These are phyloP conservation scores for Chloropsis hardwickii DNA, from an alignment of 2,113 vertebrate genomes.

Conservation along the genomic window DNA sequence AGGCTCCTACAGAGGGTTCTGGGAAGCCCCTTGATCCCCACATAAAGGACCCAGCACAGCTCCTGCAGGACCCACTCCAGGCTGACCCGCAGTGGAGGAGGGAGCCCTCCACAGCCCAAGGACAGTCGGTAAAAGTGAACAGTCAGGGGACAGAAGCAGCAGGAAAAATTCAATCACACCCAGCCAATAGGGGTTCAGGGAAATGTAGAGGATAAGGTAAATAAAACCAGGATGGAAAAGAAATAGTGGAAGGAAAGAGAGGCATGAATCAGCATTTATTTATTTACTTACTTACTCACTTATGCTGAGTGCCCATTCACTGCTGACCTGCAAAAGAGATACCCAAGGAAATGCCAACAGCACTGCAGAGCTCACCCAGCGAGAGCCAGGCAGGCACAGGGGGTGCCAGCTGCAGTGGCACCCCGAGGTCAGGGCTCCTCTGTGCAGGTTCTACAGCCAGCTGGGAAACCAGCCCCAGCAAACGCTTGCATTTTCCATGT, in stretches of 20 bases:
- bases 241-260: not conserved
- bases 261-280: not conserved
- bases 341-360: not conserved
- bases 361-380: accelerated
- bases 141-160: not conserved
- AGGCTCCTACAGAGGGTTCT: not conserved
- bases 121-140: not conserved
- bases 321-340: not conserved
- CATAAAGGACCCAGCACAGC: not conserved
- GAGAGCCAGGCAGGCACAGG: accelerated
- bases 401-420: accelerated
- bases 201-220: not conserved
- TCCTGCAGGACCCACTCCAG: not conserved
- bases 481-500: accelerated
- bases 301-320: not conserved
- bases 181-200: not conserved
- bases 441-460: accelerated
- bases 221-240: not conserved
- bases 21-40: not conserved
- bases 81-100: not conserved
- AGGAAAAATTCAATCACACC: not conserved
- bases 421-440: not conserved
- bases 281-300: not conserved
- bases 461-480: not conserved
- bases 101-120: not conserved